Conservation (phyloP, 2,797 vertebrate species). For the Sylvia borin region DNA sequence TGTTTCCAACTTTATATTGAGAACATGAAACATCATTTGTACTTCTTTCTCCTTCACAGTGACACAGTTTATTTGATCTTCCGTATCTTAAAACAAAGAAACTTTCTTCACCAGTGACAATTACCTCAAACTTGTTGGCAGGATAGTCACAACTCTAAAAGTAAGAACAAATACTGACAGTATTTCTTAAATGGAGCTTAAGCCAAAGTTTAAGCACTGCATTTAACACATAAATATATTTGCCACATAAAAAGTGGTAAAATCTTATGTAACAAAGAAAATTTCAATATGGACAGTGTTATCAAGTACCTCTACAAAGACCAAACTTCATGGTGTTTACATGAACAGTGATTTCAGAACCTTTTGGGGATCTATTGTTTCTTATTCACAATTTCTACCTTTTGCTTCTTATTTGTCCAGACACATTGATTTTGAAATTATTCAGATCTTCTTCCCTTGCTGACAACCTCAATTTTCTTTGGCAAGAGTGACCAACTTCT, state of each 20-base stretch:
- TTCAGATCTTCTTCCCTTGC: not conserved
- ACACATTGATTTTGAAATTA: not conserved
- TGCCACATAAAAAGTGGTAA: not conserved
- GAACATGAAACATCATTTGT: not conserved
- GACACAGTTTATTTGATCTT: not conserved
- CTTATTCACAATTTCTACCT: not conserved
- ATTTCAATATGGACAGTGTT: not conserved
- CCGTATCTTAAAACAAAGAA: not conserved
- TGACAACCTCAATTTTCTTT: not conserved
- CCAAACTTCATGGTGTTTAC: not conserved
- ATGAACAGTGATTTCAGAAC: not conserved
- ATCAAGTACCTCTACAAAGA: not conserved
- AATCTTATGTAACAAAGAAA: not conserved
- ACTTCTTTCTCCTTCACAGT: not conserved
- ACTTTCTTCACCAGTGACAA: not conserved
- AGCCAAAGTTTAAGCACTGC: not conserved
- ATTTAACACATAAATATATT: not conserved
- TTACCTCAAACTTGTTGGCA: not conserved
- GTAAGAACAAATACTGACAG: not conserved
- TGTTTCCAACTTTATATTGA: not conserved
- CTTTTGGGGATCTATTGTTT: not conserved
- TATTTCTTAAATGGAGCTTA: not conserved
- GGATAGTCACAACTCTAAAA: not conserved
- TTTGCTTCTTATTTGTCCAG: not conserved
- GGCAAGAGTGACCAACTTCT: not conserved